phyloP scores from a whole-genome alignment of 2,797 vertebrate species.

The Gila robusta region DNA sequence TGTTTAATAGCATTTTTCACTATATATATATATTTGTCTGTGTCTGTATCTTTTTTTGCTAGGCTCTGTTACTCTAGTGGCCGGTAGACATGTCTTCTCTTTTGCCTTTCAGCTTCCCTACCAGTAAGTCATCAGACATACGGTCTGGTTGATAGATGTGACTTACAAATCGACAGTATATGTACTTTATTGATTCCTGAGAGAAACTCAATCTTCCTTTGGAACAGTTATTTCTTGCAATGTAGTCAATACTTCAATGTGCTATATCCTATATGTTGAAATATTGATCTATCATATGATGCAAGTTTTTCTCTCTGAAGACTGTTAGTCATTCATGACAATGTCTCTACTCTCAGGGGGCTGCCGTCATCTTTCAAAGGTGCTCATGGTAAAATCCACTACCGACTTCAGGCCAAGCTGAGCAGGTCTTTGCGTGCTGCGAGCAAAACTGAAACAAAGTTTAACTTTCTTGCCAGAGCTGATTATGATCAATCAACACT shows the following conservation, averaged over 20 bases:
- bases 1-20: too few relatives aligned
- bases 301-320: not conserved
- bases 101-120: slow-evolving; percentile 75
- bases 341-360: slow-evolving; percentile 60
- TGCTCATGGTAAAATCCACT: slow-evolving; percentile 65
- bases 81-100: slow-evolving; percentile 72
- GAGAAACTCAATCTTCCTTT: slow-evolving; percentile 12
- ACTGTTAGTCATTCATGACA: not conserved
- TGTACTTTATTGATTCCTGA: slow-evolving; percentile 12
- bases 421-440: slow-evolving; percentile 67
- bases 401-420: slow-evolving; percentile 73
- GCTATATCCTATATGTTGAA: slow-evolving; percentile 6
- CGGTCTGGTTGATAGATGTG: not conserved
- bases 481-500: slow-evolving; percentile 65
- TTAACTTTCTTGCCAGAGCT: slow-evolving; percentile 72
- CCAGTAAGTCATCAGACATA: slow-evolving; percentile 59
- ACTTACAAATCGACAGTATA: slow-evolving; percentile 13
- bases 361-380: slow-evolving; percentile 74
- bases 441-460: slow-evolving; percentile 63
- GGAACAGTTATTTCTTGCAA: slow-evolving; percentile 12
- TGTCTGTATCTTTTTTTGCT: not conserved
- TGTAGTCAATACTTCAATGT: slow-evolving; percentile 6
- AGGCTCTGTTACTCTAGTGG: slow-evolving; percentile 65
- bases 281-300: slow-evolving; percentile 10
- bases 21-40: not conserved